Evolutionary conservation across 2,888 invertebrate species (phyloP), one percentile per base, ranked within the genome.

Genomic region (Adineta ricciae): DNA sequence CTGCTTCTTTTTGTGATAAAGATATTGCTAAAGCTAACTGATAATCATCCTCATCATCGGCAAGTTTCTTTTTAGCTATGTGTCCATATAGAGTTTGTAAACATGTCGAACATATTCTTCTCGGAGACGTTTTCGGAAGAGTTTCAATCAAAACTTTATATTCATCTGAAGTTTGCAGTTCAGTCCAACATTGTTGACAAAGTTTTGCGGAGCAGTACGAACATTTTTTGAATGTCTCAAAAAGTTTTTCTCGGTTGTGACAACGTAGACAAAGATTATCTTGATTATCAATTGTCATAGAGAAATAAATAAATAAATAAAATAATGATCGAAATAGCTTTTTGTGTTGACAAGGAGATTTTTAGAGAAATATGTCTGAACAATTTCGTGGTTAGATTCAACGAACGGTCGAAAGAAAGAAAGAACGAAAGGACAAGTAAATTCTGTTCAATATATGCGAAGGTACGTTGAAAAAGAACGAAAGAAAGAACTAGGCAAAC

Each of bases 181-280:
- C 78, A 41, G n/a, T 36, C 78, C 78, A 78, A 78, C 78, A 78
- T 41, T 78, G 38, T 24, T 78, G 21, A 78, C 78, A 78, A 78
- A 41, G 41, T 78, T 78, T 78, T 78, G 14, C 41, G 24, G 78
- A 78, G 41, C 78, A 78, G n/a, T 41, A 32, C 0, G 16, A 41
- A 78, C 78, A 78, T 78, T 64, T 64, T 36, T 64, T 64, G 32
- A 36, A 64, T 64, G 27, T 64, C 32, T 64, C 64, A 32, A 64
- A 16, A 64, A 64, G 19, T 64, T 64, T 64, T n/a, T 32, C 16
- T n/a, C 24, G 64, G 32, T 19, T 64, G 32, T 64, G 64, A 36
- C 64, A 64, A 64, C 64, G 64, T 64, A 27, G 9, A 64, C 64
- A 64, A 32, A 32, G 27, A 64, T 64, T 32, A 64, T 64, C 64